These are phyloP conservation scores for Caenorhabditis doughertyi DNA, from an alignment of 2,888 invertebrate species.

Conservation along the genomic window DNA sequence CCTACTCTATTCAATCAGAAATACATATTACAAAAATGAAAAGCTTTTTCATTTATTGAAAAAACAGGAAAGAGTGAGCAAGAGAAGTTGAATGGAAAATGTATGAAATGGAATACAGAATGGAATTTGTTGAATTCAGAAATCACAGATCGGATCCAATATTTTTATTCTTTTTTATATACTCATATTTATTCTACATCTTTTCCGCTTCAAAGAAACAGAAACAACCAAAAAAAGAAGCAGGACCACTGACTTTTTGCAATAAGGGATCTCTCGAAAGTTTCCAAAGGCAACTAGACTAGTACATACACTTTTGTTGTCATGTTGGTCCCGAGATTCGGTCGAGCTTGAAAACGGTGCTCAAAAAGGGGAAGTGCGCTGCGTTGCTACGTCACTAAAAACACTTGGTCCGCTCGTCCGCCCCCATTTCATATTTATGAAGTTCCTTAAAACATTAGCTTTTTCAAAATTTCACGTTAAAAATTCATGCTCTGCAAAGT, in stretches of 20 bases:
- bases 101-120: neutral
- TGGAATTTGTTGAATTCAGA: neutral
- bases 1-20: conserved; percentile 49
- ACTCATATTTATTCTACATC: neutral
- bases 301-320: conserved; percentile 15
- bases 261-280: conserved; percentile 5
- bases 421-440: conserved; percentile 34
- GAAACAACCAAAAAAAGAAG: conserved; percentile 13
- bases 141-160: conserved; percentile 48
- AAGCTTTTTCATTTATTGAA: conserved; percentile 13
- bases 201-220: conserved; percentile 35
- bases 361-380: conserved; percentile 31
- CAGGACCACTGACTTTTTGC: neutral
- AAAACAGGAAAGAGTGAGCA: neutral
- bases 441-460: conserved; percentile 18
- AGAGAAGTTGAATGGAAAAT: conserved; percentile 13
- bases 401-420: conserved; percentile 17
- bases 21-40: conserved; percentile 11
- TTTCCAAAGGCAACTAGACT: conserved; percentile 25
- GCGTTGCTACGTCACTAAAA: conserved; percentile 49
- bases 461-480: neutral
- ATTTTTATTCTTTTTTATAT: neutral
- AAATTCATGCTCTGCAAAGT: conserved; percentile 1
- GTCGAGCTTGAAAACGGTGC: conserved; percentile 39
- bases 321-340: conserved; percentile 31